Evolutionary conservation across 2,888 invertebrate genomes (phyloP).

Genomic region (Agonopterix alstromeriana): DNA sequence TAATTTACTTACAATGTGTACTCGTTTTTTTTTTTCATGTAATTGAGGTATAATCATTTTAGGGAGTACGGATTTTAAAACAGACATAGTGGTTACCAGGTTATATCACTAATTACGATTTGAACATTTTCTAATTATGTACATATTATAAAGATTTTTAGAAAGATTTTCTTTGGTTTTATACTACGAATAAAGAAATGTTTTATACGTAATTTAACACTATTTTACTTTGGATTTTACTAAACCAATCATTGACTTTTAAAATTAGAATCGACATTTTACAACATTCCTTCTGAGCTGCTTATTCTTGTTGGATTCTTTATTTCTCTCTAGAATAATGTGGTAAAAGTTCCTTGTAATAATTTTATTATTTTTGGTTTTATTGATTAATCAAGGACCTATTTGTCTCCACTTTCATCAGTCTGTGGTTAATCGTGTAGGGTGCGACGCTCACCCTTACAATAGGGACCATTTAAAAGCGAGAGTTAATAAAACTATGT

Average conservation of each 20-base stretch:
- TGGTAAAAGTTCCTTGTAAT: conserved; percentile 12
- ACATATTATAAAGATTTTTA: conserved; percentile 6
- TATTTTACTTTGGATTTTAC: not conserved
- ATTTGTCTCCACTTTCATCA: not conserved
- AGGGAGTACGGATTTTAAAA: not conserved
- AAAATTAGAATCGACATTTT: not conserved
- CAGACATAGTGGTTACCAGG: conserved; percentile 14
- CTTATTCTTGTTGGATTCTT: conserved; percentile 2
- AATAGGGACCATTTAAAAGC: conserved; percentile 18
- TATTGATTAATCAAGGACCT: not conserved
- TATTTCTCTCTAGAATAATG: conserved; percentile 1
- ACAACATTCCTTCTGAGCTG: conserved; percentile 8
- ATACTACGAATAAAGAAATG: no score
- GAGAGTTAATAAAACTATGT: conserved; percentile 3
- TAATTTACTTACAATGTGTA: no score
- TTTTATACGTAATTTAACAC: not conserved
- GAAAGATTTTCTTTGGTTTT: conserved; percentile 5
- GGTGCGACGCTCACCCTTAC: not conserved
- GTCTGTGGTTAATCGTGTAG: not conserved
- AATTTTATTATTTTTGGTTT: conserved; percentile 2
- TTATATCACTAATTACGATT: conserved; percentile 8
- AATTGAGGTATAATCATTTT: no score
- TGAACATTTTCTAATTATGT: conserved; percentile 2
- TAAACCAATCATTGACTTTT: not conserved
- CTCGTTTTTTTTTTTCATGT: no score